Evolutionary conservation across 2,113 vertebrate species (phyloP), one percentile per base, ranked within the genome.

Genomic region (Megaceryle torquata): DNA sequence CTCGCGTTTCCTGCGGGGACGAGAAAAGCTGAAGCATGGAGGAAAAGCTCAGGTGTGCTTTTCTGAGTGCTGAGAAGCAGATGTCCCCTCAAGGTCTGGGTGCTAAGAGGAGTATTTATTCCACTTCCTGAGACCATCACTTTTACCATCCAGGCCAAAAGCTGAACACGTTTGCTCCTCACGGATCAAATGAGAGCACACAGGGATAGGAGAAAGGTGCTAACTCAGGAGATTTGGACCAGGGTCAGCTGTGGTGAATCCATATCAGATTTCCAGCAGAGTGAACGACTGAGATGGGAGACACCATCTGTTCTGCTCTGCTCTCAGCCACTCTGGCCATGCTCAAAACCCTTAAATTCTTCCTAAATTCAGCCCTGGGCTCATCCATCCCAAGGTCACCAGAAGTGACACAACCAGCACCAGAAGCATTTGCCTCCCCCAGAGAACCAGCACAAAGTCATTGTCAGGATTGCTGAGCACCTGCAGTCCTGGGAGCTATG

Each of bases 1-100:
- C 26, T 33, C 65, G 44, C 0, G 75, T 1, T 18, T 43, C 79
- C 97, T 97, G 94, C 39, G 10, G 35, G 2, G 37, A 57, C 0
- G 13, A 82, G 80, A 71, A 18, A 31, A 67, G 19, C 31, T 54
- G 25, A 65, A 13, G 4, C 7, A 35, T 2, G 13, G 37, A 61
- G 16, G 11, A 13, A 68, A 35, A 26, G 4, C 29, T 11, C 2
- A 37, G 21, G 8, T 14, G 6, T 0, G 1, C 16, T 20, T n/a
- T 39, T 19, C 31, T 11, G 24, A 15, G 14, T 14, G 29, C 33
- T 48, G 20, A 22, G 51, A 53, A 53, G 50, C 15, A 74, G 11
- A 9, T 17, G 19, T 8, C 1, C 13, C 26, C 26, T 29, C 6
- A 1, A 33, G 41, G 21, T 25, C 44, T 72, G 61, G 20, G 24